A percentile compares a stretch with the other conserved stretches of the same genome.
Evolutionary conservation across 1,140 invertebrate species (phyloP).

Genomic region (Eurosta solidaginis): DNA sequence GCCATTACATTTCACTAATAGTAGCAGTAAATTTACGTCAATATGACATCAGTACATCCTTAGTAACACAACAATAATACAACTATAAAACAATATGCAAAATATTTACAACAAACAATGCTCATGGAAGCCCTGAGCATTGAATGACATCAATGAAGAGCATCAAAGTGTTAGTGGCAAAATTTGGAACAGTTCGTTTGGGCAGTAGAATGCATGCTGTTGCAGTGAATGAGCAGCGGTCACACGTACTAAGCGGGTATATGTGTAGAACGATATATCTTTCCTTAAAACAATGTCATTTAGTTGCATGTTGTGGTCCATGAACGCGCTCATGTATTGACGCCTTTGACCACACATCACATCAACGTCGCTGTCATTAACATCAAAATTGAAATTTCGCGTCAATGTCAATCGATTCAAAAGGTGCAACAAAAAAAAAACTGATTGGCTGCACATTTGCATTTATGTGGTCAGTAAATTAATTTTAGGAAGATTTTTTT

Average conservation of each 20-base stretch:
- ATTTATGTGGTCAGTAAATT: not conserved
- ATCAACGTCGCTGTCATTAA: conserved; percentile 16
- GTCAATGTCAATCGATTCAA: not conserved
- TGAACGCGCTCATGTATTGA: not conserved
- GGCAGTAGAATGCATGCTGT: not conserved
- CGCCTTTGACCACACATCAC: not conserved
- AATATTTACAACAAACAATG: not conserved
- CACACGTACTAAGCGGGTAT: not conserved
- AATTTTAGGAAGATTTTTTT: too few species aligned
- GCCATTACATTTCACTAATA: conserved; percentile 6
- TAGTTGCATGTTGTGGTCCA: not conserved
- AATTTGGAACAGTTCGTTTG: not conserved
- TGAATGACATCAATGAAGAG: not conserved
- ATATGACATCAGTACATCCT: not conserved
- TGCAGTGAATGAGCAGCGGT: too few species aligned
- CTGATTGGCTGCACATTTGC: not conserved
- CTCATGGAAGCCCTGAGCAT: not conserved
- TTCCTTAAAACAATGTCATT: too few species aligned
- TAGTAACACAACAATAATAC: not conserved
- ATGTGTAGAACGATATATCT: too few species aligned
- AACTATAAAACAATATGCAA: not conserved
- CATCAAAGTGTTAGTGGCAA: not conserved
- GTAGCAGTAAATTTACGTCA: conserved; percentile 5
- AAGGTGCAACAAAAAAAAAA: not conserved
- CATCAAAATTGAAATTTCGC: conserved; percentile 21